Conservation (phyloP, 1,140 invertebrate species). For the Chelonus insularis region DNA sequence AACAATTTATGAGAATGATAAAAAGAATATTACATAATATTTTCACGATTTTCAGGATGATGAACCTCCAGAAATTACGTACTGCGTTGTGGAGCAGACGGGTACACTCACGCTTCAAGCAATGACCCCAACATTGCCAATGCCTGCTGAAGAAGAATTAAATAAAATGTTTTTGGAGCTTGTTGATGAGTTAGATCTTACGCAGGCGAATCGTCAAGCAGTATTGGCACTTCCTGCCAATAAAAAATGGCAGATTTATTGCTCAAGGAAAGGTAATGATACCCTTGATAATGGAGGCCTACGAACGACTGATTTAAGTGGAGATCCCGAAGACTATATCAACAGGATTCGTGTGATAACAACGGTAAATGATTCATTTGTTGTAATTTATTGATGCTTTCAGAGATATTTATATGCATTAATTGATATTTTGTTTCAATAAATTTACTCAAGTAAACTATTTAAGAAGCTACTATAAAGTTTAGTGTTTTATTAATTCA, state of each 20-base stretch:
- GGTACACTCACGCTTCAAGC: conserved; percentile 83
- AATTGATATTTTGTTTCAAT: too few species aligned
- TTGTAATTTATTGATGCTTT: conserved; percentile 24
- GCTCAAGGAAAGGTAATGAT: conserved; percentile 78
- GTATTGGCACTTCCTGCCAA: conserved; percentile 89
- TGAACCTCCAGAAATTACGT: conserved; percentile 87
- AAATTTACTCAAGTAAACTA: too few species aligned
- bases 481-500: conserved; percentile 15
- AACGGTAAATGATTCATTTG: conserved; percentile 64
- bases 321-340: conserved; percentile 85
- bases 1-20: too few species aligned
- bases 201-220: conserved; percentile 87
- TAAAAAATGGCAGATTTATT: conserved; percentile 98
- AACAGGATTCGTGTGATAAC: conserved; percentile 79
- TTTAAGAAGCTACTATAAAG: too few species aligned
- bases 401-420: too few species aligned
- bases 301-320: conserved; percentile 69
- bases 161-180: conserved; percentile 92
- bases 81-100: conserved; percentile 85
- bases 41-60: conserved; percentile 69
- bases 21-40: neutral
- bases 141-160: conserved; percentile 89
- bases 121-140: conserved; percentile 83
- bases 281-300: conserved; percentile 61
- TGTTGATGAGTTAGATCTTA: conserved; percentile 92